Percentiles rank a stretch among this genome's conserved stretches.
phyloP scores from a whole-genome alignment of 2,888 invertebrate species.

The Leucophora obtusa region DNA sequence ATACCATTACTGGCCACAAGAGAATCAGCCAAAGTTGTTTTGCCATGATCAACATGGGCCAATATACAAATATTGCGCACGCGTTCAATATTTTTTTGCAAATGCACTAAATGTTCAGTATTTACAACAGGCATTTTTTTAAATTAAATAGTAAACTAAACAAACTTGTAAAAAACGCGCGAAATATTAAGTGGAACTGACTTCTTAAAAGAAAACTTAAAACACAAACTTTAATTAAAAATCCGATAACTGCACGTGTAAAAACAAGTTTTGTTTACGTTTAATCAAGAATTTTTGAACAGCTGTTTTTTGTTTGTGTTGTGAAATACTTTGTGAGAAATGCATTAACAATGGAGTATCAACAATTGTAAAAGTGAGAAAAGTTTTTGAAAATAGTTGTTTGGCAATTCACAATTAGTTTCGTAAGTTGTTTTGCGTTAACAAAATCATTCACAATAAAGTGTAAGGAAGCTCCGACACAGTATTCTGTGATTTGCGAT shows the following conservation, averaged over 20 bases:
- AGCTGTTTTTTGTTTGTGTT: constrained; percentile 61
- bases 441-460: no score
- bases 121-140: constrained; percentile 74
- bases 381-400: constrained; percentile 2
- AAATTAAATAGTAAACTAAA: neutral
- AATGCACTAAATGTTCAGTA: constrained; percentile 76
- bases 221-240: neutral
- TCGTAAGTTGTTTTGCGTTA: no score
- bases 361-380: neutral
- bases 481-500: no score
- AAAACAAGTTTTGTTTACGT: constrained; percentile 56
- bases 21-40: constrained; percentile 96
- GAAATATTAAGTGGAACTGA: neutral
- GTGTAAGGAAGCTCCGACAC: no score
- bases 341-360: constrained; percentile 2
- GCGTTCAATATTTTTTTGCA: constrained; percentile 84
- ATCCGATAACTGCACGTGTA: constrained; percentile 44
- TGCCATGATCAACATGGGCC: constrained; percentile 99
- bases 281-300: constrained; percentile 17
- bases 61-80: constrained; percentile 97
- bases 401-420: no score
- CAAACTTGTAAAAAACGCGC: constrained; percentile 29
- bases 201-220: neutral
- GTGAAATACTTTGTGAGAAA: constrained; percentile 8
- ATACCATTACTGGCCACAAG: constrained; percentile 96